phyloP scores from a whole-genome alignment of 2,797 vertebrate genomes.

The Sphaeramia orbicularis region DNA sequence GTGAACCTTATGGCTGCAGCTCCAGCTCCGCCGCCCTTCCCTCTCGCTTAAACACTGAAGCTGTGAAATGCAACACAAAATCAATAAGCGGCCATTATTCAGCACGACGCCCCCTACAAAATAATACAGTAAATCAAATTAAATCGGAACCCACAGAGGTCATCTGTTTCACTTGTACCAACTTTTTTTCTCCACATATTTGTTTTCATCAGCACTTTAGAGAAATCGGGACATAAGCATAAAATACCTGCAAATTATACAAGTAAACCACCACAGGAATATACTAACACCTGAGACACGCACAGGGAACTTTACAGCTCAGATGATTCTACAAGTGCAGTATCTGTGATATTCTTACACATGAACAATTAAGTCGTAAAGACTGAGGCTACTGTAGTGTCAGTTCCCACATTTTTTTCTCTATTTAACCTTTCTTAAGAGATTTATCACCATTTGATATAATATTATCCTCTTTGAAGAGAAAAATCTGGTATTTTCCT shows the following conservation, averaged over 20 bases:
- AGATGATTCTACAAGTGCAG: constrained; percentile 7
- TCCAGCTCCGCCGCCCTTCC: constrained; percentile 6
- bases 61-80: too few species aligned
- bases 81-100: too few species aligned
- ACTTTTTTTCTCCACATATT: constrained; percentile 31
- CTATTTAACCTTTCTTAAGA: too few species aligned
- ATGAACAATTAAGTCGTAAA: too few species aligned
- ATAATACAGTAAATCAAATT: constrained; percentile 43
- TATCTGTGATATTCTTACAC: too few species aligned
- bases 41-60: constrained; percentile 17
- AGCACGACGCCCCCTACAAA: too few species aligned
- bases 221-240: constrained; percentile 28
- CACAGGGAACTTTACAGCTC: not conserved
- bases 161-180: constrained; percentile 22
- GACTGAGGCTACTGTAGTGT: too few species aligned
- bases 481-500: too few species aligned
- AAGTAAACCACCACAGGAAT: constrained; percentile 5
- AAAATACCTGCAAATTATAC: too few species aligned
- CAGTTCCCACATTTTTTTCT: too few species aligned
- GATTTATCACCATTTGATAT: too few species aligned
- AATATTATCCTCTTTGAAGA: too few species aligned
- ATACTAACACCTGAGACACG: constrained; percentile 15
- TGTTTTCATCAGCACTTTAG: constrained; percentile 47
- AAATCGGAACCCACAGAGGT: constrained; percentile 44
- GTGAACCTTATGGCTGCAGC: not conserved